Evolutionary conservation across 2,888 invertebrate species (phyloP).

Genomic region (Xestobium rufovillosum): DNA sequence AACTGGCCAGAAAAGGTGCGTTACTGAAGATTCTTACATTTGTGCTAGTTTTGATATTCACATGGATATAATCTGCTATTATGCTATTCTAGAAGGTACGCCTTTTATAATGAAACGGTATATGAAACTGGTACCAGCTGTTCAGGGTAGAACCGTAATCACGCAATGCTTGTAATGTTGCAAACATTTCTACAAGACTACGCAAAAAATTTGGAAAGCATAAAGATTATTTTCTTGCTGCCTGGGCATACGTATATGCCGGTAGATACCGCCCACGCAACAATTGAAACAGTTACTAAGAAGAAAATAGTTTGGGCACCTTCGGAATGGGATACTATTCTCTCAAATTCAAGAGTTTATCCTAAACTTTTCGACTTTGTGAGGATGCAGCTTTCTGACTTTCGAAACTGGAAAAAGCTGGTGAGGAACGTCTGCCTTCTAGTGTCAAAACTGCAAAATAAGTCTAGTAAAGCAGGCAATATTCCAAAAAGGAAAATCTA

Average conservation of each 20-base stretch:
- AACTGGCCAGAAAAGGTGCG: not conserved
- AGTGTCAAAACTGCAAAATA: constrained; percentile 10
- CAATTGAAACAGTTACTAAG: constrained; percentile 23
- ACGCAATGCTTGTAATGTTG: too few relatives aligned
- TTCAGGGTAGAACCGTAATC: too few relatives aligned
- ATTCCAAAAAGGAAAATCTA: constrained; percentile 11
- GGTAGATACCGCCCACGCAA: constrained; percentile 23
- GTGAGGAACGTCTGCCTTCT: constrained; percentile 4
- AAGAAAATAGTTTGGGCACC: constrained; percentile 26
- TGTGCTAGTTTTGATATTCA: constrained; percentile 21
- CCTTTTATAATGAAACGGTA: constrained; percentile 21
- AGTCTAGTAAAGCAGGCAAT: constrained; percentile 8
- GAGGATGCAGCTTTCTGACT: too few relatives aligned
- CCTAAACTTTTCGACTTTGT: constrained; percentile 19
- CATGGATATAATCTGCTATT: constrained; percentile 23
- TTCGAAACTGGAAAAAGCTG: too few relatives aligned
- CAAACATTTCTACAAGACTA: too few relatives aligned
- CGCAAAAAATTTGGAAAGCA: too few relatives aligned
- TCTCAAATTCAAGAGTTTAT: constrained; percentile 21
- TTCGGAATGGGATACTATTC: constrained; percentile 25
- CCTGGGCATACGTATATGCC: constrained; percentile 33
- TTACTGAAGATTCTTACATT: constrained; percentile 1
- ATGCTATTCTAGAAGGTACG: constrained; percentile 21
- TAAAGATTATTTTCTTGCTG: constrained; percentile 21
- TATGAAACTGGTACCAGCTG: constrained; percentile 19